phyloP scores from a whole-genome alignment of 2,113 vertebrate species.

The Perognathus longimembris region DNA sequence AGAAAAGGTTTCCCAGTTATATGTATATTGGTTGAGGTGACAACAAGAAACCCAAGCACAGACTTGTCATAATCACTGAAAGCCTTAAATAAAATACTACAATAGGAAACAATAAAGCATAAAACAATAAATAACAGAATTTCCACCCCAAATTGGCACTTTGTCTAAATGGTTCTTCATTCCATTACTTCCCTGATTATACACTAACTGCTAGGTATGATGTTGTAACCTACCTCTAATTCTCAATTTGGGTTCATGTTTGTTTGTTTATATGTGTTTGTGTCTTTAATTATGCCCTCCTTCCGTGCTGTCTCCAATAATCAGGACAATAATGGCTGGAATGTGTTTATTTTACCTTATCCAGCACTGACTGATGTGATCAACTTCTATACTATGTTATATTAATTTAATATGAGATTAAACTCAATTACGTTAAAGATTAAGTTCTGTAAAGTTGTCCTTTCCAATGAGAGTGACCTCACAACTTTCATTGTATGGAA shows the following conservation, averaged over 20 bases:
- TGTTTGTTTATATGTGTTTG: neutral
- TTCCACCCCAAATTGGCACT: neutral
- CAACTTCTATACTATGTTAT: neutral
- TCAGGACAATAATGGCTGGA: neutral
- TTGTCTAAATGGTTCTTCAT: neutral
- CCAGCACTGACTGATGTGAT: conserved; percentile 33
- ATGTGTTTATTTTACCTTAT: neutral
- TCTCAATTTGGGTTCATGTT: neutral
- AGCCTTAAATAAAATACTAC: neutral
- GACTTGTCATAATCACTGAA: neutral
- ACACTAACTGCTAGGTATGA: neutral
- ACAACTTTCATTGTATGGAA: neutral
- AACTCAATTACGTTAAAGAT: conserved; percentile 46
- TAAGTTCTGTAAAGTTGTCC: conserved; percentile 33
- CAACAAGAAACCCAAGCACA: neutral
- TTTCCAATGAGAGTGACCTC: conserved; percentile 39
- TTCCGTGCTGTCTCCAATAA: conserved; percentile 22
- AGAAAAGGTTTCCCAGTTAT: neutral
- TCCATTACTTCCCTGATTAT: neutral
- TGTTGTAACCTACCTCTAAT: neutral
- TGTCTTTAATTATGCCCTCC: neutral
- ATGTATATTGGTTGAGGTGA: neutral
- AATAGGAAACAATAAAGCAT: neutral
- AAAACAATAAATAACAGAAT: neutral
- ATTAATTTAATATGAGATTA: conserved; percentile 50